Percentiles rank a stretch among this genome's conserved stretches.
These are phyloP conservation scores for Nemapogon koenigi DNA, from an alignment of 2,888 invertebrate species.

Conservation along the genomic window DNA sequence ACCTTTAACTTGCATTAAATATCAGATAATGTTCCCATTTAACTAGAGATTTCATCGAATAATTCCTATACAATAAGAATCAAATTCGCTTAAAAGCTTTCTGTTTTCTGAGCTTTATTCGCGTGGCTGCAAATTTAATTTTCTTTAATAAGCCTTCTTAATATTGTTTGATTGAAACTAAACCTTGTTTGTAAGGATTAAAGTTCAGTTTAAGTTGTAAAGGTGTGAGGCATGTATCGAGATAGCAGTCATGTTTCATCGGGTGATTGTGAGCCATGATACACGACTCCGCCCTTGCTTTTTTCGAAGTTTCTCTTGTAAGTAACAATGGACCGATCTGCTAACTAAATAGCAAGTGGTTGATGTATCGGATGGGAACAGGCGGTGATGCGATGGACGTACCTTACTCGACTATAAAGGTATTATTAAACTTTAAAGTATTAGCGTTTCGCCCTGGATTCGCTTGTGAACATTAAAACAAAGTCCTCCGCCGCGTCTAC, in stretches of 20 bases:
- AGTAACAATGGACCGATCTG: conserved; percentile 63
- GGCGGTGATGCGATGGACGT: no score
- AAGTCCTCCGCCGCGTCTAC: no score
- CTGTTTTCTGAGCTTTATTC: conserved; percentile 45
- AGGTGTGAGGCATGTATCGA: conserved; percentile 44
- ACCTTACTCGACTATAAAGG: no score
- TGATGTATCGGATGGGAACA: conserved; percentile 38
- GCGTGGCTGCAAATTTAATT: conserved; percentile 60
- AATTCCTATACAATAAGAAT: conserved; percentile 5
- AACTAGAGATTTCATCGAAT: conserved; percentile 1
- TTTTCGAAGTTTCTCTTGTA: conserved; percentile 58
- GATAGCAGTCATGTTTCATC: conserved; percentile 56
- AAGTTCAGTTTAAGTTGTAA: conserved; percentile 21
- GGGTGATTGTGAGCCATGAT: conserved; percentile 44
- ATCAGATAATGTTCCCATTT: conserved; percentile 11
- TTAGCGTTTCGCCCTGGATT: no score
- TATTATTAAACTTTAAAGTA: no score
- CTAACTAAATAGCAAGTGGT: conserved; percentile 57
- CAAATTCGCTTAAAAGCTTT: conserved; percentile 16
- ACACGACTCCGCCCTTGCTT: conserved; percentile 56
- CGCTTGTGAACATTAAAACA: no score
- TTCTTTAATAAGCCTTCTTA: conserved; percentile 51
- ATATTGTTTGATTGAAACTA: conserved; percentile 19
- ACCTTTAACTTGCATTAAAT: conserved; percentile 21
- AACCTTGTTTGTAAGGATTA: conserved; percentile 21